Base-by-base conservation (phyloP, 2,113 vertebrate species). In the Muntiacus reevesi region DNA sequence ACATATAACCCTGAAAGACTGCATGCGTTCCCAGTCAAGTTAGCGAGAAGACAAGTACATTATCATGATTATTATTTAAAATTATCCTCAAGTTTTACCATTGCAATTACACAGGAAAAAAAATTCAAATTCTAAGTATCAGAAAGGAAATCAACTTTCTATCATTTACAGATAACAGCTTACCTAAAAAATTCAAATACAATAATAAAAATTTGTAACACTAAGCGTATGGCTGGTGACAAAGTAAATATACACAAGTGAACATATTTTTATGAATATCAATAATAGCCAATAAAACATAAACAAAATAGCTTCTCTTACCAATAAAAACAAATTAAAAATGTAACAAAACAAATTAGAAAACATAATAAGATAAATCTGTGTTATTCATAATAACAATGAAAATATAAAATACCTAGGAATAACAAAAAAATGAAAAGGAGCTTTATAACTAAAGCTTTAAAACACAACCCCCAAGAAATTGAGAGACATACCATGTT, bases 351-450 rank as follows among this genome's bases (percentile, higher is more conserved):
- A 92, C 55, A 78, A 86, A 89, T 30, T 17, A 79, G 47, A 90
- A 94, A 90, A 90, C 27, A 33, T 57, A 52, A 25, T 57, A 47
- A 21, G 25, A 47, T 19, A 76, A 84, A 78, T 36, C 3, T 10
- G 13, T 28, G 23, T 87, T 81, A 67, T 85, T 89, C 12, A 79
- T 86, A 67, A 85, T 25, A 64, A 16, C 36, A 50, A 81, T 89
- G 57, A 82, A 96, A 76, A 81, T n/a, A 47, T 76, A 84, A 91
- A 91, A 71, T 71, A 84, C 4, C 28, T 76, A 82, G 17, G 11
- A 87, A 47, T 54, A 93, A 95, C 40, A 50, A 93, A 95, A 82
- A 85, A 90, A 45, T 30, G 79, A 5, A 87, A 97, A 93, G 43
- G 28, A 71, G 5, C 30, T 97, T 74, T 84, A 74, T 57, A 33